Conservation (phyloP, 92 coral and sea anemone genomes). For the Epizoanthus scotinus region DNA sequence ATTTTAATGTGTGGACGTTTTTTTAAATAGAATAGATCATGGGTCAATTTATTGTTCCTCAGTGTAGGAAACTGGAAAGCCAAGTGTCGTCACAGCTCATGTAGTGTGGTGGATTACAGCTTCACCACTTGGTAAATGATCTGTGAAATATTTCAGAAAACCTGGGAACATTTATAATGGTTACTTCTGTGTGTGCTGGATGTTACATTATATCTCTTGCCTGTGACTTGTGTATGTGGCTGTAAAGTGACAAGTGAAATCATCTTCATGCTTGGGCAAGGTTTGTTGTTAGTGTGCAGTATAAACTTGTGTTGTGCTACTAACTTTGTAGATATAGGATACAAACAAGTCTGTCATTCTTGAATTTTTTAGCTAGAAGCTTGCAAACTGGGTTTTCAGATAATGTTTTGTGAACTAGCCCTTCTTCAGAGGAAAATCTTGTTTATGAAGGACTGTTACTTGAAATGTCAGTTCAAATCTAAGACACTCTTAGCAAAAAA, state of each 20-base stretch:
- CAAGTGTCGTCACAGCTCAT: neutral
- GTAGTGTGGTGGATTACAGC: neutral
- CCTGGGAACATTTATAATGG: neutral
- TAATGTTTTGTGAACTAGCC: too few relatives aligned
- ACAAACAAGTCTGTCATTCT: neutral
- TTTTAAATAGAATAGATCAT: neutral
- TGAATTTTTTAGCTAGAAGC: too few relatives aligned
- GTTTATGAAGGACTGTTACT: too few relatives aligned
- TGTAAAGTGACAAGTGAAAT: neutral
- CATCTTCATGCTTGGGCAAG: neutral
- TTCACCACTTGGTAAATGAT: neutral
- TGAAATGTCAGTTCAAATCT: too few relatives aligned
- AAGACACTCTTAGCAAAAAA: too few relatives aligned
- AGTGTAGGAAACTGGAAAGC: neutral
- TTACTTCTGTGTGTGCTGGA: neutral
- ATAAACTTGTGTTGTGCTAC: neutral
- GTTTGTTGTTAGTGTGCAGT: neutral
- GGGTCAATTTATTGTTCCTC: neutral
- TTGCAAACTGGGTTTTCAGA: too few relatives aligned
- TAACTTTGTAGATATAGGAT: neutral
- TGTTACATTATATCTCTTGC: too few relatives aligned
- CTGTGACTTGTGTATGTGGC: neutral
- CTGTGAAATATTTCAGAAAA: neutral
- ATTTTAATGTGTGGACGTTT: neutral
- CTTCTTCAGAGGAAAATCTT: too few relatives aligned